Conservation (phyloP, 92 coral and sea anemone genomes). For the Phenganax marumi region DNA sequence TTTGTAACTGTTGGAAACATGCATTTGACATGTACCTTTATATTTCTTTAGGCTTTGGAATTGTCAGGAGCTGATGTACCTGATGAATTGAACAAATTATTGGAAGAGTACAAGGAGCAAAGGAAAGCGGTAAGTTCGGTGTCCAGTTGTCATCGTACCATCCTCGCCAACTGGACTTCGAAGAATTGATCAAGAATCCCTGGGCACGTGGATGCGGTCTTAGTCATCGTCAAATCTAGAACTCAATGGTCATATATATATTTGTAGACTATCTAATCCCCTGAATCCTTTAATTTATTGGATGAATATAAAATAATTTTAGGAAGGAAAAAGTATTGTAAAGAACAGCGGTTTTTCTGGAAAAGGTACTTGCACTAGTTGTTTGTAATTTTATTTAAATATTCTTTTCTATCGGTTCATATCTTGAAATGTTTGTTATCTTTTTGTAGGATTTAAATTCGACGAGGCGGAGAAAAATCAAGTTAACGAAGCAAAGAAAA, state of each 20-base stretch:
- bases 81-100: slow-evolving; percentile 71
- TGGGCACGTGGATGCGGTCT: too few species aligned
- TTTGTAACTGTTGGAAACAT: too few species aligned
- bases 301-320: background rate
- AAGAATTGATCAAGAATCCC: background rate
- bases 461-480: slow-evolving; percentile 86
- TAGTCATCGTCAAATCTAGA: too few species aligned
- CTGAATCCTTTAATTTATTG: too few species aligned
- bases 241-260: too few species aligned
- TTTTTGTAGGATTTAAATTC: slow-evolving; percentile 77
- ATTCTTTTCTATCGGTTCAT: too few species aligned
- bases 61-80: slow-evolving; percentile 77
- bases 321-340: slow-evolving; percentile 89
- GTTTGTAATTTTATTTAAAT: too few species aligned
- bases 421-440: background rate
- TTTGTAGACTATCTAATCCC: too few species aligned
- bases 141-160: background rate
- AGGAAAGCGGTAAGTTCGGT: slow-evolving; percentile 72
- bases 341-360: slow-evolving; percentile 96
- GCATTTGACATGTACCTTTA: slow-evolving; percentile 8
- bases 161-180: background rate
- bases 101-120: slow-evolving; percentile 71
- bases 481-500: slow-evolving; percentile 87
- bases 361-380: slow-evolving; percentile 62
- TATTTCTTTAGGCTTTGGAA: slow-evolving; percentile 71